Percentiles rank a stretch among this genome's conserved stretches.
These are phyloP conservation scores for Calephelis perditalis DNA, from an alignment of 2,888 invertebrate genomes.

Conservation along the genomic window DNA sequence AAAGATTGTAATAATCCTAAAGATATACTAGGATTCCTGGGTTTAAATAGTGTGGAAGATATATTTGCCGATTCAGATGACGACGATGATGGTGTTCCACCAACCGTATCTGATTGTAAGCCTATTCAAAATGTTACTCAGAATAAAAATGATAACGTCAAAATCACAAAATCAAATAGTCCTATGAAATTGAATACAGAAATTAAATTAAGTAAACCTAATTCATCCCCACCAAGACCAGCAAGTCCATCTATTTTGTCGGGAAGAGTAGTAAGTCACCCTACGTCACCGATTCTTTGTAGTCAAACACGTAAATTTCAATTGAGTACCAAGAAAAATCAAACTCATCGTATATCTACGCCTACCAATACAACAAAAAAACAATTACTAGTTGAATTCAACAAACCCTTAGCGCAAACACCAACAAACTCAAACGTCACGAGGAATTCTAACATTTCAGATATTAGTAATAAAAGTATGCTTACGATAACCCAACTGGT, in stretches of 20 bases:
- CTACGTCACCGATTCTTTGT: conserved; percentile 57
- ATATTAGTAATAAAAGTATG: conserved; percentile 56
- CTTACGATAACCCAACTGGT: conserved; percentile 67
- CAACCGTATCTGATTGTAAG: conserved; percentile 21
- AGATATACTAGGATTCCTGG: conserved; percentile 55
- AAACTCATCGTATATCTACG: conserved; percentile 38
- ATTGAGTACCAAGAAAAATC: conserved; percentile 42
- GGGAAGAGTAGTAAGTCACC: conserved; percentile 37
- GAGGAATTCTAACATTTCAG: conserved; percentile 25
- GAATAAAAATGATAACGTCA: conserved; percentile 10
- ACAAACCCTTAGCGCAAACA: conserved; percentile 28
- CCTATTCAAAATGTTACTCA: conserved; percentile 19
- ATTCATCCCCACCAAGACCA: conserved; percentile 22
- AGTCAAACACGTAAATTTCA: conserved; percentile 50
- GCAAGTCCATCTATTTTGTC: conserved; percentile 62
- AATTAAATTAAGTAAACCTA: conserved; percentile 6
- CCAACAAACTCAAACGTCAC: conserved; percentile 13
- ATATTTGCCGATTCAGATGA: conserved; percentile 62
- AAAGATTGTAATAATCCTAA: conserved; percentile 36
- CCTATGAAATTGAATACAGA: neutral
- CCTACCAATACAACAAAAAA: conserved; percentile 38
- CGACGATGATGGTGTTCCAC: conserved; percentile 32
- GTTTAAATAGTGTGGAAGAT: conserved; percentile 67
- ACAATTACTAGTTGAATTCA: conserved; percentile 36
- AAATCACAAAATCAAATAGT: neutral